Conservation (phyloP, 2,113 vertebrate species). For the Noturus placidus region DNA sequence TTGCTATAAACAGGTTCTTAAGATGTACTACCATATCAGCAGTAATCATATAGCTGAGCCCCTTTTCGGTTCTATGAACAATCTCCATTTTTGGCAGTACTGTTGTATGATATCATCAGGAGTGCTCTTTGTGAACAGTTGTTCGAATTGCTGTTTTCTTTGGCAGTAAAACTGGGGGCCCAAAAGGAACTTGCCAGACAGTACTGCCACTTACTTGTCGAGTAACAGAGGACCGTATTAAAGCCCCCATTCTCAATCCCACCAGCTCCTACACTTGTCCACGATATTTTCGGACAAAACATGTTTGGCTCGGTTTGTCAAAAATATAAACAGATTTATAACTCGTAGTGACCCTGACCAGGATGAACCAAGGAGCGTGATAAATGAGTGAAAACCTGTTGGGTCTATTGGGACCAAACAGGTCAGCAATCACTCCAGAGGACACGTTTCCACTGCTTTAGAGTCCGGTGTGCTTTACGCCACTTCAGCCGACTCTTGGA, state of each 20-base stretch:
- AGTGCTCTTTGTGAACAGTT: background rate
- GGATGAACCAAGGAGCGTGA: background rate
- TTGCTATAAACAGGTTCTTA: background rate
- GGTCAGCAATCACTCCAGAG: background rate
- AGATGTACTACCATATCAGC: background rate
- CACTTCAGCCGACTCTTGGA: background rate
- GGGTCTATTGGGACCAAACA: too few relatives aligned
- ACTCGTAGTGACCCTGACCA: background rate
- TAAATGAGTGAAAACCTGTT: background rate
- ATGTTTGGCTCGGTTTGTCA: background rate
- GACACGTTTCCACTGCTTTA: background rate
- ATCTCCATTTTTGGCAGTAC: background rate
- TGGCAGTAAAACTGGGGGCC: background rate
- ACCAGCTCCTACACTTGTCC: background rate
- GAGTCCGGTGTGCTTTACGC: background rate
- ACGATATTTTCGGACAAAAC: background rate
- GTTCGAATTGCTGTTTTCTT: constrained; percentile 3
- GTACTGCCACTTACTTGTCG: too few relatives aligned
- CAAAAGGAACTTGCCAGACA: constrained; percentile 45
- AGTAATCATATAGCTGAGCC: background rate
- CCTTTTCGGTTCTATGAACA: background rate
- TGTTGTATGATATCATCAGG: background rate
- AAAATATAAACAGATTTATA: background rate
- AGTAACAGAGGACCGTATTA: background rate
- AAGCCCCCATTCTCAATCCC: background rate